phyloP scores from a whole-genome alignment of 2,888 invertebrate genomes.

The Congeria kusceri region DNA sequence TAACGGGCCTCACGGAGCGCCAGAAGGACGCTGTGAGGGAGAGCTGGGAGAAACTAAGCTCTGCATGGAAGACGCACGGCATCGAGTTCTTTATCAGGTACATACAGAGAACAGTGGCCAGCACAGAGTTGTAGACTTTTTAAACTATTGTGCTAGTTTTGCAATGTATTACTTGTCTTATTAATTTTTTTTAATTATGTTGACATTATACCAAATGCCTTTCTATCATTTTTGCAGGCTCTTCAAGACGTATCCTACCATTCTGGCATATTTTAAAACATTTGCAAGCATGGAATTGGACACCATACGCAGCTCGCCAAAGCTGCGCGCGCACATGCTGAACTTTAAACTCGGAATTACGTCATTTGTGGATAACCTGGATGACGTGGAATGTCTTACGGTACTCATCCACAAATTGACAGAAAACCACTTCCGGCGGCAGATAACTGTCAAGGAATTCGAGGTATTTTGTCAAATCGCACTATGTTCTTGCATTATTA shows the following conservation, averaged over 20 bases:
- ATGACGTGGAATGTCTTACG: constrained; percentile 86
- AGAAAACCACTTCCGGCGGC: constrained; percentile 83
- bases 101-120: no score
- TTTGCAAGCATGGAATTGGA: constrained; percentile 86
- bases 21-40: constrained; percentile 59
- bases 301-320: constrained; percentile 86
- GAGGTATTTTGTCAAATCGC: constrained; percentile 55
- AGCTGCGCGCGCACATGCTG: constrained; percentile 87
- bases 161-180: no score
- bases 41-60: constrained; percentile 57
- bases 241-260: constrained; percentile 87
- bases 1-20: constrained; percentile 60
- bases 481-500: no score
- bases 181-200: no score
- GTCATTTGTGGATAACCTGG: constrained; percentile 87
- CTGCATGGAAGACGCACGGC: constrained; percentile 9
- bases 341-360: constrained; percentile 87
- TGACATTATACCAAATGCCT: no score
- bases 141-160: no score
- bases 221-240: constrained; percentile 84
- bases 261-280: constrained; percentile 86
- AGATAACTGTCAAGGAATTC: constrained; percentile 52
- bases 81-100: constrained; percentile 62
- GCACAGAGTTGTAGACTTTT: no score
- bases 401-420: constrained; percentile 87